Evolutionary conservation across 2,888 invertebrate species (phyloP), one percentile per base, ranked within the genome.

Genomic region (Dryobotodes eremita): DNA sequence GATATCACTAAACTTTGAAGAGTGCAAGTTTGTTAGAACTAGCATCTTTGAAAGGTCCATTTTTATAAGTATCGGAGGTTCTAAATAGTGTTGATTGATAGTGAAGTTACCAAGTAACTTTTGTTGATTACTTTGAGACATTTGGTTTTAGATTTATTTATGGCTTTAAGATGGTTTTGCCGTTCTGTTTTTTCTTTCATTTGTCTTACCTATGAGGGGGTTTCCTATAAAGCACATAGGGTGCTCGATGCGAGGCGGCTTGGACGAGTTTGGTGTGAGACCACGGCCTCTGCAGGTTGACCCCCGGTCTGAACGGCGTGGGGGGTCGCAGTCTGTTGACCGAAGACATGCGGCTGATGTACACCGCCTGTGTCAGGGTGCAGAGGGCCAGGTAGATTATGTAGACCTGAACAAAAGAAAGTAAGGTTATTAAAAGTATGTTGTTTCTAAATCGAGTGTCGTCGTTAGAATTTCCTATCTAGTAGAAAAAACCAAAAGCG

Each of bases 231-330:
- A 96, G 77, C 8, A 95, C 92, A 80, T 95, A 95, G 0, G 96
- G 96, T 10, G 94, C 89, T 73, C 96, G 89, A 69, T 95, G 92
- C 1, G 95, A 94, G 0, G 95, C 92, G 0, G 94, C 92, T 4
- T 91, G 94, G 71, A 94, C 88, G 46, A 94, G 82, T 20, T 95
- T 87, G 23, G 91, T 94, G 23, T 92, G 94, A 5, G 82, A 86
- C 94, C 94, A 94, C 2, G 94, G 94, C 59, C 95, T 88, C 78
- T 93, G 94, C 84, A 96, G 83, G 71, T 90, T 91, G 65, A 95
- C 91, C 0, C 96, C 96, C 0, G 96, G 96, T 20, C 96, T 91
- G 92, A 96, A 95, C 5, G 93, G 92, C 0, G 93, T 90, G 1
- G 95, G 95, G 0, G 90, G 82, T n/a, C 95, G 88, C 66, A 93